Conservation (phyloP, 2,888 invertebrate species). For the Cephalotes varians region DNA sequence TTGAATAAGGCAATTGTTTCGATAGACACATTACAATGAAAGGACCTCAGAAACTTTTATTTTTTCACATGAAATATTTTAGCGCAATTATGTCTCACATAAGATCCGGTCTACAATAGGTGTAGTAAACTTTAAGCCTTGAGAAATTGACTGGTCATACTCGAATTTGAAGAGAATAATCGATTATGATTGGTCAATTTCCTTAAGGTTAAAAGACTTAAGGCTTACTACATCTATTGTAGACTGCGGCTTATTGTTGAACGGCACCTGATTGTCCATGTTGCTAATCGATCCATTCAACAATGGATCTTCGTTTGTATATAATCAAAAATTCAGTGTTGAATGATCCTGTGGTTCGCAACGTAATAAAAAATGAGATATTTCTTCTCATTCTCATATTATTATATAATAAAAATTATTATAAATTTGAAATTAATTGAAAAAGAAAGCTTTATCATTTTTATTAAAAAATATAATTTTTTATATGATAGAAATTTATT, state of each 20-base stretch:
- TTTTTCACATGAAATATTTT: neutral
- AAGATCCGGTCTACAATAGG: too few relatives aligned
- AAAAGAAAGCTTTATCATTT: neutral
- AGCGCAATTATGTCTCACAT: neutral
- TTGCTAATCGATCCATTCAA: neutral
- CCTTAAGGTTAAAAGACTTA: too few relatives aligned
- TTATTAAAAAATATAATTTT: conserved; percentile 5
- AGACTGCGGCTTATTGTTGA: too few relatives aligned
- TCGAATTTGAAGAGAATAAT: too few relatives aligned
- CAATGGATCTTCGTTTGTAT: too few relatives aligned
- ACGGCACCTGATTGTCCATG: neutral
- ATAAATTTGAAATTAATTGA: neutral
- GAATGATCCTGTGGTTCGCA: neutral
- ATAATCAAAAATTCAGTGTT: too few relatives aligned
- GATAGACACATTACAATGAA: neutral
- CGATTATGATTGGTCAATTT: too few relatives aligned
- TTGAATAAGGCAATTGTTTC: conserved; percentile 16
- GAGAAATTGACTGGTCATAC: too few relatives aligned
- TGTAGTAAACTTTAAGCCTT: too few relatives aligned
- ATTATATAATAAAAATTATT: conserved; percentile 5
- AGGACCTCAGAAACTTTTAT: neutral
- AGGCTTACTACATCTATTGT: too few relatives aligned
- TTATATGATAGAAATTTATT: too few relatives aligned
- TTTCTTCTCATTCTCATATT: neutral
- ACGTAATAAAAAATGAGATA: neutral